A percentile compares a stretch with the other conserved stretches of the same genome.
Conservation (phyloP, 2,888 invertebrate genomes). For the Drosophila ezoana region DNA sequence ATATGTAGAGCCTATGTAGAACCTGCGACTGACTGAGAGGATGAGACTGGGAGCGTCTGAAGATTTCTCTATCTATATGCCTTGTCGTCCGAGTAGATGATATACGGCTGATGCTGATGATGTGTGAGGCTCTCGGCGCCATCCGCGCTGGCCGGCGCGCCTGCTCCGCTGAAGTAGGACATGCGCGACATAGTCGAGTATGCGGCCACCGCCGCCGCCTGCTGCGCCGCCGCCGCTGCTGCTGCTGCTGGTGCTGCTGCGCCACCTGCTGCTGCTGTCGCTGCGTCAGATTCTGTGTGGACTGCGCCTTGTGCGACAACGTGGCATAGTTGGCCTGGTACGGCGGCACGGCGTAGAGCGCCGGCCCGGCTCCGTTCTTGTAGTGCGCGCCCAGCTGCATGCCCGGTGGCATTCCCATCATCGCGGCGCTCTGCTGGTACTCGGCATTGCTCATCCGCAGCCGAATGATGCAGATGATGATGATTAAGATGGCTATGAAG, state of each 20-base stretch:
- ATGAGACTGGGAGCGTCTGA: not conserved
- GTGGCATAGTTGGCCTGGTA: slow-evolving; percentile 88
- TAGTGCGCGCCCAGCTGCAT: slow-evolving; percentile 86
- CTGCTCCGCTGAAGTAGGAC: slow-evolving; percentile 86
- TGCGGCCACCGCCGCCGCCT: slow-evolving; percentile 82
- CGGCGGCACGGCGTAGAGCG: slow-evolving; percentile 88
- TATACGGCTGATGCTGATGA: slow-evolving; percentile 83
- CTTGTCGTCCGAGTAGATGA: slow-evolving; percentile 85
- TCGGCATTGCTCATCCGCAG: slow-evolving; percentile 89
- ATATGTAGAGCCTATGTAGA: slow-evolving; percentile 59
- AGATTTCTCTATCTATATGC: slow-evolving; percentile 82
- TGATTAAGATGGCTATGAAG: slow-evolving; percentile 94
- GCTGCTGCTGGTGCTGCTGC: slow-evolving; percentile 43
- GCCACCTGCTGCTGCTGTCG: slow-evolving; percentile 65
- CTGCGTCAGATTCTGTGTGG: slow-evolving; percentile 83
- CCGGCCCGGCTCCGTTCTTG: slow-evolving; percentile 85
- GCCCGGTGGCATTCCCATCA: slow-evolving; percentile 86
- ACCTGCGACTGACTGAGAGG: slow-evolving; percentile 79
- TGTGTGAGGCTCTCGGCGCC: slow-evolving; percentile 79
- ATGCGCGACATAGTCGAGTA: slow-evolving; percentile 88
- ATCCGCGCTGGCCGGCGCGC: slow-evolving; percentile 81
- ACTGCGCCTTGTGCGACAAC: slow-evolving; percentile 88
- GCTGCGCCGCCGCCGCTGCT: slow-evolving; percentile 56
- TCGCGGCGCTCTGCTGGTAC: slow-evolving; percentile 88
- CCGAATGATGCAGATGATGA: slow-evolving; percentile 94